These are phyloP conservation scores for Ceratosolen solmsi DNA, from an alignment of 1,140 invertebrate genomes.

Conservation along the genomic window DNA sequence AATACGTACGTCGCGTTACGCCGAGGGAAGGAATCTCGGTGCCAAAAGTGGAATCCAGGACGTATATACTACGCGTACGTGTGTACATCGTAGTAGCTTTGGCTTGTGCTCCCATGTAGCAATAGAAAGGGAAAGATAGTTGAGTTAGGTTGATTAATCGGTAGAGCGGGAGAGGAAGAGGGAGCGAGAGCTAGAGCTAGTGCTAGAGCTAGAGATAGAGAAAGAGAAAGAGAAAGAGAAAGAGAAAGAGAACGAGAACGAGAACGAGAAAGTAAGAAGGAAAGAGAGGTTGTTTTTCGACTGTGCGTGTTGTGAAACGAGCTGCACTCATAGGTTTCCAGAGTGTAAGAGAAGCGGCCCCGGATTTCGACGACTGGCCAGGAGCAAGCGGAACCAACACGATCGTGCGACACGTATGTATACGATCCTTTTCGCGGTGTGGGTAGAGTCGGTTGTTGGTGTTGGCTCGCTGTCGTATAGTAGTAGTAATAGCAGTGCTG, in stretches of 20 bases:
- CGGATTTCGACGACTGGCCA: background rate
- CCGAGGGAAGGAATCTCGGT: background rate
- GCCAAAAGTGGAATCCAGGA: background rate
- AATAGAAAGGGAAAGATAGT: background rate
- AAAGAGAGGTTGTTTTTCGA: constrained; percentile 10
- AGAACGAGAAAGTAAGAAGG: too few relatives aligned
- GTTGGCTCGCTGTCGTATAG: too few relatives aligned
- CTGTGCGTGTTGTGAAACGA: constrained; percentile 9
- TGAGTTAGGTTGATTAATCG: background rate
- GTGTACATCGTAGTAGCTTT: background rate
- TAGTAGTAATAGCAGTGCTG: too few relatives aligned
- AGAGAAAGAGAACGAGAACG: background rate
- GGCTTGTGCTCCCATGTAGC: background rate
- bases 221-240: background rate
- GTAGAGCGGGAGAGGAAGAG: background rate
- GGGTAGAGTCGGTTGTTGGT: background rate
- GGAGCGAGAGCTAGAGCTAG: background rate
- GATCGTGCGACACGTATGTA: background rate
- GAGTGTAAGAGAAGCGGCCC: background rate
- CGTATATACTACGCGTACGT: background rate
- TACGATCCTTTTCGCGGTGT: background rate
- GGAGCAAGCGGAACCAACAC: background rate
- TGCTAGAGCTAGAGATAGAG: background rate
- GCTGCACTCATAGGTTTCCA: background rate
- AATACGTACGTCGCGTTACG: background rate